phyloP scores from a whole-genome alignment of 2,888 invertebrate species.

The Dichetophora obliterata region DNA sequence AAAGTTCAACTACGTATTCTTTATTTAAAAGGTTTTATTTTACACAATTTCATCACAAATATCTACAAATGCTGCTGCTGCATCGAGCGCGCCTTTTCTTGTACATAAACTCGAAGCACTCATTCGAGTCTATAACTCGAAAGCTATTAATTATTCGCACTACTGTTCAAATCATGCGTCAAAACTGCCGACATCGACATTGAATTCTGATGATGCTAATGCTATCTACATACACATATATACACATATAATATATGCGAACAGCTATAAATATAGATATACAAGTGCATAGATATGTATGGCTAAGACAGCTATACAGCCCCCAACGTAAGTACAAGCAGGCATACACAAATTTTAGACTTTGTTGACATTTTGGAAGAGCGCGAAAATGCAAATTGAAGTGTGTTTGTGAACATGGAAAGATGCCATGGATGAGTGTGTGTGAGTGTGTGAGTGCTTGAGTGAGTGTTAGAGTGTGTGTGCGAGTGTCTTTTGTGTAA shows the following conservation, averaged over 20 bases:
- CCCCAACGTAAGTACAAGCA: too few relatives aligned
- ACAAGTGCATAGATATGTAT: too few relatives aligned
- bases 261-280: too few relatives aligned
- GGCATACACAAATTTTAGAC: not conserved
- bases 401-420: conserved; percentile 1
- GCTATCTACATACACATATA: not conserved
- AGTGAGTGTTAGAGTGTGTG: conserved; percentile 25
- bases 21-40: too few relatives aligned
- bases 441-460: not conserved
- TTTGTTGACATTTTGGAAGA: conserved; percentile 21
- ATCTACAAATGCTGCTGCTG: too few relatives aligned
- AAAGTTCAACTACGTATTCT: too few relatives aligned
- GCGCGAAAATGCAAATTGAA: conserved; percentile 34
- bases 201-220: conserved; percentile 23
- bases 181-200: conserved; percentile 28
- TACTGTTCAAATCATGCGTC: conserved; percentile 31
- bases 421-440: not conserved
- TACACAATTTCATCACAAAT: too few relatives aligned
- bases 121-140: not conserved
- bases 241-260: too few relatives aligned
- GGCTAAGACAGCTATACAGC: too few relatives aligned
- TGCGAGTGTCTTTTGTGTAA: conserved; percentile 26
- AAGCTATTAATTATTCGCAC: conserved; percentile 26
- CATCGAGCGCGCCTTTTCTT: not conserved
- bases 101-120: conserved; percentile 3